phyloP scores from a whole-genome alignment of 2,113 vertebrate genomes.

The Rhinichthys klamathensis region DNA sequence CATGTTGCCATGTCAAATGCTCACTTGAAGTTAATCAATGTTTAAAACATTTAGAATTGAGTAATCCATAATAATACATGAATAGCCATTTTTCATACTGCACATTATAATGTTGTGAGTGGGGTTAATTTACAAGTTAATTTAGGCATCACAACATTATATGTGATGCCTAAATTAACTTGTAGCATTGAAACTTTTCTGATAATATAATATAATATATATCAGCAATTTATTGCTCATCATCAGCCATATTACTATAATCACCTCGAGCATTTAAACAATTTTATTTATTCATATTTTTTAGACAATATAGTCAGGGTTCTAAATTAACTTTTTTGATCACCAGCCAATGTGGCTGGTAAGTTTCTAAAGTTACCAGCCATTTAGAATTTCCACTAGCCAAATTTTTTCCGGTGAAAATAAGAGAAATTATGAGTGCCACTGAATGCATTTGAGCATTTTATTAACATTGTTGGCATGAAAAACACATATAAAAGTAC shows the following conservation, averaged over 20 bases:
- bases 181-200: background rate
- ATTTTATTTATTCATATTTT: background rate
- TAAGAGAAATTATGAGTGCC: too few relatives aligned
- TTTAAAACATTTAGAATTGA: background rate
- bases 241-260: background rate
- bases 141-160: too few relatives aligned
- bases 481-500: too few relatives aligned
- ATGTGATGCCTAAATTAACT: background rate
- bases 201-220: background rate
- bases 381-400: too few relatives aligned
- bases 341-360: too few relatives aligned
- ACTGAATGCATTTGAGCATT: too few relatives aligned
- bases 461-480: too few relatives aligned
- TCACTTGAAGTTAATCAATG: background rate
- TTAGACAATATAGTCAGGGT: background rate
- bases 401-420: too few relatives aligned
- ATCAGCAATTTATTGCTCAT: background rate
- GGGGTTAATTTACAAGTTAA: too few relatives aligned
- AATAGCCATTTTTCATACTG: background rate
- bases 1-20: background rate
- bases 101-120: background rate
- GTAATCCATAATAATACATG: background rate
- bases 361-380: too few relatives aligned
- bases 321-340: too few relatives aligned
- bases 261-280: too few relatives aligned